Evolutionary conservation across 2,113 vertebrate genomes (phyloP).

Genomic region (Podarcis raffonei): DNA sequence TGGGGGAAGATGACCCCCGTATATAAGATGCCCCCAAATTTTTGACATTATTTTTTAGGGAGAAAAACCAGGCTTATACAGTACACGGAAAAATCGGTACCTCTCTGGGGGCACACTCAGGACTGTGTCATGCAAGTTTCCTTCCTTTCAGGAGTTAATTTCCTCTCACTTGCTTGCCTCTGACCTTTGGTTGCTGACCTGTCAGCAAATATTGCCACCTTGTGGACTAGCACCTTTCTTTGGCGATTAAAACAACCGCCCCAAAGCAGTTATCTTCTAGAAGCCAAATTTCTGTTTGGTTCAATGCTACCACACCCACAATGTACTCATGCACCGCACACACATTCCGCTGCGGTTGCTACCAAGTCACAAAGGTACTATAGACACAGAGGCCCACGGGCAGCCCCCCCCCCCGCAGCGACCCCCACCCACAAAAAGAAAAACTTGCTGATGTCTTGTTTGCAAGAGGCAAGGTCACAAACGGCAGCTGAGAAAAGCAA

Average conservation of each 20-base stretch:
- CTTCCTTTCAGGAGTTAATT: too few relatives aligned
- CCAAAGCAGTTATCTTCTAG: neutral
- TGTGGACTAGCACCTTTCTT: neutral
- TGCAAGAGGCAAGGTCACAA: neutral
- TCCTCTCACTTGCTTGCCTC: too few relatives aligned
- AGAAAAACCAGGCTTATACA: too few relatives aligned
- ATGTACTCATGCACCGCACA: neutral
- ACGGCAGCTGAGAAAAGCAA: conserved; percentile 8
- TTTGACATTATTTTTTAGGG: too few relatives aligned
- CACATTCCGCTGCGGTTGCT: neutral
- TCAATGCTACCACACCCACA: too few relatives aligned
- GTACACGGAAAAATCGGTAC: too few relatives aligned
- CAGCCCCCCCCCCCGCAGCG: neutral
- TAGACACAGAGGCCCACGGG: neutral
- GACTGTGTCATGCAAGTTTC: too few relatives aligned
- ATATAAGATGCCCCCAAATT: too few relatives aligned
- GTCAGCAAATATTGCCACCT: neutral
- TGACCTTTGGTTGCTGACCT: neutral
- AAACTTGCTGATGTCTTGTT: neutral
- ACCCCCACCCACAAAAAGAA: neutral
- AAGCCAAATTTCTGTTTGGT: neutral
- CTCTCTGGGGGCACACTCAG: too few relatives aligned
- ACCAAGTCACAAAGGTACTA: neutral
- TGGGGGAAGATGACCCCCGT: too few relatives aligned
- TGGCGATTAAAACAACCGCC: neutral